Conservation (phyloP, 1,140 invertebrate species). For the Leptoteleia sp. region DNA sequence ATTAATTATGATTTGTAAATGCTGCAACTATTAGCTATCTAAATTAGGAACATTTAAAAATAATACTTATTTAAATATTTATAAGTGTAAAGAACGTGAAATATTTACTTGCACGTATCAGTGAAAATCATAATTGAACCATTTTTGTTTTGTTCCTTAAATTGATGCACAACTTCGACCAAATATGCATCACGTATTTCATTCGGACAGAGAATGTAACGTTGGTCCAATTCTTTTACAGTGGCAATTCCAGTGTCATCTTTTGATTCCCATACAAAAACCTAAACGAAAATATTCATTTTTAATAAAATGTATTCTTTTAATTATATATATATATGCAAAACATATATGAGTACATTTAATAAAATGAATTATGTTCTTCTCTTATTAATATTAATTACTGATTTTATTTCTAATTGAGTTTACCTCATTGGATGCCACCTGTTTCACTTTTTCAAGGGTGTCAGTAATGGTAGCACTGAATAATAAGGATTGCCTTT, state of each 20-base stretch:
- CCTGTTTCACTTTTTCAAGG: constrained; percentile 86
- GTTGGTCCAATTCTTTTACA: constrained; percentile 93
- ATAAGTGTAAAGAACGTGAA: no score
- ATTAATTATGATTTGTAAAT: no score
- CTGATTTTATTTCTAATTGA: no score
- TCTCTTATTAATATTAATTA: no score
- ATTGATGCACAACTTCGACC: constrained; percentile 92
- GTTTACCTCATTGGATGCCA: constrained; percentile 83
- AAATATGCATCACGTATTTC: constrained; percentile 97
- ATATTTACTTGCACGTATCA: constrained; percentile 95
- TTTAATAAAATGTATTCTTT: no score
- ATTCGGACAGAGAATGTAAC: constrained; percentile 93
- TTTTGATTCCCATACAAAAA: constrained; percentile 85
- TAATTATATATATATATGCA: no score
- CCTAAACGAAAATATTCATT: constrained; percentile 74
- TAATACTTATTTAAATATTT: no score
- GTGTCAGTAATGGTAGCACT: constrained; percentile 98
- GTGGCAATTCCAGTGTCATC: constrained; percentile 87
- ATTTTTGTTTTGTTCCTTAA: constrained; percentile 85
- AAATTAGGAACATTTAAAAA: no score
- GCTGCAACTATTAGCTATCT: no score
- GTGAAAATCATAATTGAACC: constrained; percentile 96
- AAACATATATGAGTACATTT: no score
- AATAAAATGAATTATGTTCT: no score
- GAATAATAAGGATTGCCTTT: constrained; percentile 93